A percentile compares a stretch with the other conserved stretches of the same genome.
These are phyloP conservation scores for Phoxinus phoxinus DNA, from an alignment of 2,113 vertebrate species.

Conservation along the genomic window DNA sequence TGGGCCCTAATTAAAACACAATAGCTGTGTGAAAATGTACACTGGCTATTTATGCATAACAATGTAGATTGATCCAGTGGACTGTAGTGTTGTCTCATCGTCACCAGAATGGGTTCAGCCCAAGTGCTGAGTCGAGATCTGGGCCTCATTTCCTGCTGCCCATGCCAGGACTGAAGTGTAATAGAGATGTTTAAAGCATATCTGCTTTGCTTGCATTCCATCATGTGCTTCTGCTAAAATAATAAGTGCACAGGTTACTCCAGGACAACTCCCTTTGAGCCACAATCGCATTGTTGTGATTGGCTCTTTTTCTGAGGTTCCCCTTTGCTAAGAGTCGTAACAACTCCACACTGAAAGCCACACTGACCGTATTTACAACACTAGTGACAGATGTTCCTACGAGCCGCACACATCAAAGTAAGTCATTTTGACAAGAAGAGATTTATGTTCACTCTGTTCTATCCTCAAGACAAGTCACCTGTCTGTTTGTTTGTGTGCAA, in stretches of 20 bases:
- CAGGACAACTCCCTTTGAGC: conserved; percentile 69
- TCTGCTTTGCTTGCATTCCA: conserved; percentile 73
- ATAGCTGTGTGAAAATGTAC: not conserved
- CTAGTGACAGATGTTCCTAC: not conserved
- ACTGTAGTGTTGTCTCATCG: conserved; percentile 20
- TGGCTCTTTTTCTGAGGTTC: conserved; percentile 65
- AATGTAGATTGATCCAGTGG: not conserved
- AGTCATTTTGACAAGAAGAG: not conserved
- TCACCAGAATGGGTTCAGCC: conserved; percentile 42
- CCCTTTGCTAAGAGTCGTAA: conserved; percentile 67
- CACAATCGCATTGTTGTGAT: conserved; percentile 71
- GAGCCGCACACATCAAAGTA: not conserved
- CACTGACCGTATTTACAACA: not conserved
- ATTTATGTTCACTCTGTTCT: not conserved
- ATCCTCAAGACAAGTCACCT: conserved; percentile 1
- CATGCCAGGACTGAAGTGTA: conserved; percentile 65
- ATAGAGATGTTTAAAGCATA: conserved; percentile 71
- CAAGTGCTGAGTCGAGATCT: conserved; percentile 48
- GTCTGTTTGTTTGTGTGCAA: not conserved
- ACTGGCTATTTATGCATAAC: not conserved
- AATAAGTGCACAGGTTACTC: conserved; percentile 76
- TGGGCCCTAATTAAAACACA: no score
- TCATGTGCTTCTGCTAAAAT: conserved; percentile 73
- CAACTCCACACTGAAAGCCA: not conserved
- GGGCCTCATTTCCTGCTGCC: conserved; percentile 59